phyloP scores from a whole-genome alignment of 2,888 invertebrate genomes.

The Euzophera pinguis region DNA sequence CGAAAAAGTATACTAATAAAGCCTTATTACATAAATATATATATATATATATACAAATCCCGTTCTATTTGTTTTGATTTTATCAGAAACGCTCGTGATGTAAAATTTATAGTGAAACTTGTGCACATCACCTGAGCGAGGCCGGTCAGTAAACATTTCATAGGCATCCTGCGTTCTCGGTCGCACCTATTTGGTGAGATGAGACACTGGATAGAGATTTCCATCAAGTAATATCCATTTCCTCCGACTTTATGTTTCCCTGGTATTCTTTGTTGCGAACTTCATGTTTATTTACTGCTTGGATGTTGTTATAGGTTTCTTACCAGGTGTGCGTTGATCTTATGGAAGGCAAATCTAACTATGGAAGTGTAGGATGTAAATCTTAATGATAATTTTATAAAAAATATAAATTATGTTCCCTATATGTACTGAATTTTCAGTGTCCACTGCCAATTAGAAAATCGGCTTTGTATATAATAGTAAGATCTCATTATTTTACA shows the following conservation, averaged over 20 bases:
- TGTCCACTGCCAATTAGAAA: too few species aligned
- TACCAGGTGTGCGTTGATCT: neutral
- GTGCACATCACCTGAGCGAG: neutral
- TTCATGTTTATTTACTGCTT: slow-evolving; percentile 31
- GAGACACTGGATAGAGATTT: slow-evolving; percentile 26
- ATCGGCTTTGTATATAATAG: too few species aligned
- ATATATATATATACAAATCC: too few species aligned
- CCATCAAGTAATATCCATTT: slow-evolving; percentile 37
- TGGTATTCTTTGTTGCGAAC: slow-evolving; percentile 34
- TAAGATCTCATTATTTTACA: too few species aligned
- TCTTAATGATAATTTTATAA: too few species aligned
- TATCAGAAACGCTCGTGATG: neutral
- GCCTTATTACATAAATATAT: too few species aligned
- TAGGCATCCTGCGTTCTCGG: slow-evolving; percentile 21
- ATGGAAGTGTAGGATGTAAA: too few species aligned
- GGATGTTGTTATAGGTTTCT: slow-evolving; percentile 14
- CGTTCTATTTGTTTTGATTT: neutral
- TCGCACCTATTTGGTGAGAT: slow-evolving; percentile 19
- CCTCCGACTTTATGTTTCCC: slow-evolving; percentile 33
- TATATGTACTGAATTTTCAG: too few species aligned
- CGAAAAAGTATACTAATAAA: too few species aligned
- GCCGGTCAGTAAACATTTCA: slow-evolving; percentile 14
- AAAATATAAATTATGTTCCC: too few species aligned
- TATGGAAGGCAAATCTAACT: too few species aligned
- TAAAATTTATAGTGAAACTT: slow-evolving; percentile 1